phyloP scores from a whole-genome alignment of 92 coral and sea anemone species.

The Anthopleura xanthogrammica region DNA sequence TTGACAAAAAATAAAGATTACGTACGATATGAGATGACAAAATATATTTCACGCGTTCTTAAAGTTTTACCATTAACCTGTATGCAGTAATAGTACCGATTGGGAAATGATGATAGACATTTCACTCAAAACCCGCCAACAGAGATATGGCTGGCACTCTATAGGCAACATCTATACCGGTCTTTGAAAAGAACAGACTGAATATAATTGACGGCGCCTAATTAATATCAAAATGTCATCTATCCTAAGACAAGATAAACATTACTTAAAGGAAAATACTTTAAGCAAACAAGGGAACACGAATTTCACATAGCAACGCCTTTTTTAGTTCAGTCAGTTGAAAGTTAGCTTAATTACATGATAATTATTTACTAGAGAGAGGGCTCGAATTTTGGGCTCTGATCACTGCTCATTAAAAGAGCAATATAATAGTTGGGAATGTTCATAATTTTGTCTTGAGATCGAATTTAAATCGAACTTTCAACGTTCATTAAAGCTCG shows the following conservation, averaged over 20 bases:
- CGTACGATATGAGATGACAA: no score
- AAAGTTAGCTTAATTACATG: not conserved
- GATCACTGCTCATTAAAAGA: no score
- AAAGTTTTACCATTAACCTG: no score
- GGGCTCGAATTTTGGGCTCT: no score
- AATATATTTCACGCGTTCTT: no score
- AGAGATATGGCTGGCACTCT: not conserved
- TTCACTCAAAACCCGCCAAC: not conserved
- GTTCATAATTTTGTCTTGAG: no score
- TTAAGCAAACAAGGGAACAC: constrained; percentile 24
- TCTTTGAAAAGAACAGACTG: constrained; percentile 1
- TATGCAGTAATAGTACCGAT: not conserved
- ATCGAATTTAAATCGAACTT: not conserved
- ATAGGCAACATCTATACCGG: not conserved
- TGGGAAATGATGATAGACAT: not conserved
- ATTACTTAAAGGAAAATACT: not conserved
- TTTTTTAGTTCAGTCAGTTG: not conserved
- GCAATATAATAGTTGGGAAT: no score
- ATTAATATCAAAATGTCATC: not conserved
- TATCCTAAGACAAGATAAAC: constrained; percentile 16
- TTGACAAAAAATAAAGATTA: not conserved
- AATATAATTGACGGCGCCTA: constrained; percentile 2
- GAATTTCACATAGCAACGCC: not conserved
- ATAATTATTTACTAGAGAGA: no score
- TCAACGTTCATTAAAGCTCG: no score